Conservation (phyloP, 1,140 invertebrate genomes). For the Augochlora pura region DNA sequence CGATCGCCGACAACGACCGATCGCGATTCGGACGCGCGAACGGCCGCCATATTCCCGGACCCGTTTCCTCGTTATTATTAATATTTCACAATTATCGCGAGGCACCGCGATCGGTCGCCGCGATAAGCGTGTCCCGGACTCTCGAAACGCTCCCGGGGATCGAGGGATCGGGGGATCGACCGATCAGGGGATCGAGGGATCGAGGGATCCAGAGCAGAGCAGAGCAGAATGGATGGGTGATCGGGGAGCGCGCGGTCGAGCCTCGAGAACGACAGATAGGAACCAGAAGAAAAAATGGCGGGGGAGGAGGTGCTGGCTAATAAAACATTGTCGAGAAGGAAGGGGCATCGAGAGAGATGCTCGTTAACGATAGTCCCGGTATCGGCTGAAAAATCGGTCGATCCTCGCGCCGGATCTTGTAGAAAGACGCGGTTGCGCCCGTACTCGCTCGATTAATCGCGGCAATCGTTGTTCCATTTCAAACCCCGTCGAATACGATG, state of each 20-base stretch:
- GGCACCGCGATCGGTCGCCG: constrained; percentile 55
- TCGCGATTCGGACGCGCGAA: background rate
- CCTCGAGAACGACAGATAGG: constrained; percentile 23
- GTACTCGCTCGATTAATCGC: no score
- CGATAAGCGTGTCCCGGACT: constrained; percentile 50
- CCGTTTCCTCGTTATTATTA: constrained; percentile 68
- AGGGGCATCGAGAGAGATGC: constrained; percentile 42
- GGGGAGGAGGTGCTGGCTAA: background rate
- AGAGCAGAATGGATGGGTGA: background rate
- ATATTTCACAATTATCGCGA: constrained; percentile 72
- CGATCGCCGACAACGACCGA: no score
- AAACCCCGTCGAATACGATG: no score
- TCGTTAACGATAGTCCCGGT: constrained; percentile 59
- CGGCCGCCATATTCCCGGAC: no score
- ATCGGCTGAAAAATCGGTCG: constrained; percentile 59
- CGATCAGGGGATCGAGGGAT: background rate
- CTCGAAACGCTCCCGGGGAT: constrained; percentile 49
- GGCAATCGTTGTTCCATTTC: no score
- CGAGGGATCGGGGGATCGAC: constrained; percentile 31
- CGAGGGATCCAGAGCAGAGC: constrained; percentile 15
- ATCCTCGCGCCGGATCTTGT: constrained; percentile 44
- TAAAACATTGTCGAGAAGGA: background rate
- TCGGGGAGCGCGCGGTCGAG: no score
- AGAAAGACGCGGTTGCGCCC: constrained; percentile 3
- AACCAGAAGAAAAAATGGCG: constrained; percentile 27